Percentiles rank a stretch among this genome's conserved stretches.
These are phyloP conservation scores for Esox masquinongy DNA, from an alignment of 2,797 vertebrate genomes.

Conservation along the genomic window DNA sequence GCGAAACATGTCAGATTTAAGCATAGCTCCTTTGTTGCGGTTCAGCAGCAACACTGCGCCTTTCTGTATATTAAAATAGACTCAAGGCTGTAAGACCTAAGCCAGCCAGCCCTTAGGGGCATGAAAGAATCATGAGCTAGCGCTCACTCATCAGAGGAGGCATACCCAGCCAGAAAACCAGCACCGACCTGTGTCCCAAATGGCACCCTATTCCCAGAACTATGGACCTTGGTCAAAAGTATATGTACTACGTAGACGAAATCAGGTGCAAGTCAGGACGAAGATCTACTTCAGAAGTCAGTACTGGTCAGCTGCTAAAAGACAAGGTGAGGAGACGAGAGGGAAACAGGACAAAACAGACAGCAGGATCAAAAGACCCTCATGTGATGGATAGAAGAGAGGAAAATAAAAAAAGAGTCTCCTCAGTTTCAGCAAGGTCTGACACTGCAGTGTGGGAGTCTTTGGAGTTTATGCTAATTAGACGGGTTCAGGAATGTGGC, in stretches of 20 bases:
- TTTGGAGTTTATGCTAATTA: slow-evolving; percentile 37
- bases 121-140: slow-evolving; percentile 17
- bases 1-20: not conserved
- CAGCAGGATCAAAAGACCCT: slow-evolving; percentile 60
- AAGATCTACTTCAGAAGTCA: slow-evolving; percentile 47
- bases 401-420: not conserved
- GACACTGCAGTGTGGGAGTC: not conserved
- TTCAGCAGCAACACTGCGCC: slow-evolving; percentile 1
- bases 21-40: not conserved
- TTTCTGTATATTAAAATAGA: not conserved
- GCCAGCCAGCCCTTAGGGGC: not conserved
- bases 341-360: slow-evolving; percentile 20
- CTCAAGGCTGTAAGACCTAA: slow-evolving; percentile 17
- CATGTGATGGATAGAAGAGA: not conserved
- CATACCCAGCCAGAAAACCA: not conserved
- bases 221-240: not conserved
- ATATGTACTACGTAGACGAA: not conserved
- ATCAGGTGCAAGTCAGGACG: not conserved
- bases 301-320: slow-evolving; percentile 40
- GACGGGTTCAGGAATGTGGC: not conserved
- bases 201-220: not conserved
- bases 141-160: slow-evolving; percentile 40
- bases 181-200: not conserved
- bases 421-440: not conserved
- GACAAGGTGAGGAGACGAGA: slow-evolving; percentile 21